Evolutionary conservation across 2,113 vertebrate genomes (phyloP).

Genomic region (Tragulus kanchil): DNA sequence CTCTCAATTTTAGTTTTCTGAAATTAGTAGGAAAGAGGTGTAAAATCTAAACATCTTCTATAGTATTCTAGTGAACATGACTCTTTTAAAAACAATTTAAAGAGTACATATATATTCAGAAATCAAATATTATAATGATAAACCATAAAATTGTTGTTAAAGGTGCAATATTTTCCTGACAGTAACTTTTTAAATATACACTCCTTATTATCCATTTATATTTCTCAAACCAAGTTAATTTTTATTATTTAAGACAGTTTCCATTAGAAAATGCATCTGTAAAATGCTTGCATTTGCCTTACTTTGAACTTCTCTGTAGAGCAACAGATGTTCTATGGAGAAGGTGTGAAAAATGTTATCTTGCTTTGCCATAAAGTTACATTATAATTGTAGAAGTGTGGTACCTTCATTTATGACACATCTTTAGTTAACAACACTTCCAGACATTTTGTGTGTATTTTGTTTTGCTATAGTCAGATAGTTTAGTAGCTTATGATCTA

Average conservation of each 20-base stretch:
- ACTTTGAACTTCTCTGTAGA: background rate
- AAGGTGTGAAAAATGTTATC: background rate
- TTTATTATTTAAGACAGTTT: background rate
- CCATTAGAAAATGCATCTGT: background rate
- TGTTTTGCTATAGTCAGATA: background rate
- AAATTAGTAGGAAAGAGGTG: background rate
- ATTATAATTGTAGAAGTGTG: background rate
- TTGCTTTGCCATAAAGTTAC: slow-evolving; percentile 1
- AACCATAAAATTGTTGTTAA: background rate
- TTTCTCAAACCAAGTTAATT: background rate
- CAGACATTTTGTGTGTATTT: background rate
- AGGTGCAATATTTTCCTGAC: background rate
- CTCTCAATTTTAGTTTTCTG: background rate
- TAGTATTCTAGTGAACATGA: background rate
- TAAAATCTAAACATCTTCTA: background rate
- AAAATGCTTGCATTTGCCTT: background rate
- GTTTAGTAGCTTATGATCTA: background rate
- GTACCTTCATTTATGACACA: background rate
- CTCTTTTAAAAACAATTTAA: background rate
- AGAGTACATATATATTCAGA: too few relatives aligned
- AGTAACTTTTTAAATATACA: background rate
- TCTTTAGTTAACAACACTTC: background rate
- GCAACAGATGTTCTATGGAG: background rate
- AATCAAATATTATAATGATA: background rate
- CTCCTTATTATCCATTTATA: background rate